phyloP scores from a whole-genome alignment of 2,888 invertebrate genomes.

The Drosophila prostipennis region DNA sequence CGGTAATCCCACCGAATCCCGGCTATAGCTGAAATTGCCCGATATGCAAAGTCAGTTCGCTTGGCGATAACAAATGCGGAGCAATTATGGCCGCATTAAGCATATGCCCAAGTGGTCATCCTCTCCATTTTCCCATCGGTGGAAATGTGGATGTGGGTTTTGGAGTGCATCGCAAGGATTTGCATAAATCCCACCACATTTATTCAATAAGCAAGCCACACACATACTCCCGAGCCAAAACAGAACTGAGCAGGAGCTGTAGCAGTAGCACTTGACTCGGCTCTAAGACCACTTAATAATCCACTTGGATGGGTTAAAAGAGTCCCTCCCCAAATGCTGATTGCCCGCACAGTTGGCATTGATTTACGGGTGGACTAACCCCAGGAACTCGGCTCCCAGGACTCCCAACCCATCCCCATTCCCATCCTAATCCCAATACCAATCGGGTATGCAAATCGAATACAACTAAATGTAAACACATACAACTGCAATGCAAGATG shows the following conservation, averaged over 20 bases:
- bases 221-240: neutral
- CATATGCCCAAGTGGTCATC: conserved; percentile 50
- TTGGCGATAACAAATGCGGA: conserved; percentile 65
- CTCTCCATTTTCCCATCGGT: conserved; percentile 18
- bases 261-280: conserved; percentile 56
- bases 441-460: conserved; percentile 75
- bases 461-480: conserved; percentile 78
- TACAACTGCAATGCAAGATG: conserved; percentile 63
- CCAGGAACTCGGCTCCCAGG: conserved; percentile 5
- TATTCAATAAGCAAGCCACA: conserved; percentile 64
- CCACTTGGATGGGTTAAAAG: conserved; percentile 45
- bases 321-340: conserved; percentile 35
- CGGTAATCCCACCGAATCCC: conserved; percentile 38
- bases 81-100: conserved; percentile 71
- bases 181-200: conserved; percentile 72
- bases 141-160: conserved; percentile 1
- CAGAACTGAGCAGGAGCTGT: neutral
- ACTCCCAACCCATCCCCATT: neutral
- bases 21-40: conserved; percentile 25
- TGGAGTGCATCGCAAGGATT: conserved; percentile 52
- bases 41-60: conserved; percentile 44
- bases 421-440: conserved; percentile 18
- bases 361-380: conserved; percentile 65
- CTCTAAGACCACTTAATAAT: conserved; percentile 78
- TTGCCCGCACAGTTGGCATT: conserved; percentile 67